phyloP scores from a whole-genome alignment of 2,888 invertebrate genomes.

The Pachydiplax longipennis region DNA sequence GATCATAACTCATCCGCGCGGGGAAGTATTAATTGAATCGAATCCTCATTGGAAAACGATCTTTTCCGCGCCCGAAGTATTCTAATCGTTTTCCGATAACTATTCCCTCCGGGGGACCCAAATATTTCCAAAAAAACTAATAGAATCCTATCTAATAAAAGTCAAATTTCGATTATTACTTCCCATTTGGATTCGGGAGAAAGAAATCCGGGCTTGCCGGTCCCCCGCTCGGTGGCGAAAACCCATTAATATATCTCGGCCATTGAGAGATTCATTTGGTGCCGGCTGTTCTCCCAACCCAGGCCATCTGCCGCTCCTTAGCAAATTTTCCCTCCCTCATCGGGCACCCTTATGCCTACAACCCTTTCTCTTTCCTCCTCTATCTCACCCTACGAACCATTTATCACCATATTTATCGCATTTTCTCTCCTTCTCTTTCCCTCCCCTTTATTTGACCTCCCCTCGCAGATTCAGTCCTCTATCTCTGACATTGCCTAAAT shows the following conservation, averaged over 20 bases:
- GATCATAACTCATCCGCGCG: background rate
- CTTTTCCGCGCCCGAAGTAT: background rate
- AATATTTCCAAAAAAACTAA: constrained; percentile 33
- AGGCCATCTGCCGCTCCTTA: constrained; percentile 9
- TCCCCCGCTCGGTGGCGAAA: background rate
- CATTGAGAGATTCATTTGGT: constrained; percentile 18
- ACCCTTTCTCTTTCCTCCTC: background rate
- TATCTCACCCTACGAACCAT: background rate
- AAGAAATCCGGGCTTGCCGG: background rate
- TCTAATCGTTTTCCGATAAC: constrained; percentile 31
- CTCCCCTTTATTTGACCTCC: background rate
- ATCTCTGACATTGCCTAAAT: background rate
- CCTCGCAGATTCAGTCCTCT: background rate
- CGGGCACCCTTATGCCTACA: background rate
- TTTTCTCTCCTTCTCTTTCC: background rate
- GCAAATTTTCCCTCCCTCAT: background rate
- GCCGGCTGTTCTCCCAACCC: background rate
- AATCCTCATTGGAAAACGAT: constrained; percentile 19
- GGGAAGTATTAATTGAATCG: background rate
- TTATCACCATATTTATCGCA: constrained; percentile 43
- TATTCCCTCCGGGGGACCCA: background rate
- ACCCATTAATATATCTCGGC: constrained; percentile 27
- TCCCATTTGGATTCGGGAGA: background rate
- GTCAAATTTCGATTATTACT: constrained; percentile 22
- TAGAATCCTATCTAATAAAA: background rate